Percentiles rank a stretch among this genome's conserved stretches.
Evolutionary conservation across 2,113 vertebrate genomes (phyloP).

Genomic region (Trematomus loennbergii): DNA sequence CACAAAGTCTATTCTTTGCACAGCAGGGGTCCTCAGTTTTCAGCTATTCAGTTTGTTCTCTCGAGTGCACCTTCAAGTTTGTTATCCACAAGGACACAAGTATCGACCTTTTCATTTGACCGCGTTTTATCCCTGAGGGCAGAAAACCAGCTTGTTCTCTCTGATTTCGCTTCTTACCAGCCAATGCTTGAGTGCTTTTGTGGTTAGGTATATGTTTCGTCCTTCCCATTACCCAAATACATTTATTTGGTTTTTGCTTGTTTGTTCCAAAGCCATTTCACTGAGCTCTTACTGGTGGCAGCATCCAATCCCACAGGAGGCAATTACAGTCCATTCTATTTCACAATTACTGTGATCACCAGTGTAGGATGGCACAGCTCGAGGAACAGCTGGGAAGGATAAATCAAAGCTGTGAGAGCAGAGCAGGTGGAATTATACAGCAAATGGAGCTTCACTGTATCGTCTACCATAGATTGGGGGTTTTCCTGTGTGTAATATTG

Average conservation of each 20-base stretch:
- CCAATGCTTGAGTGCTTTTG: constrained; percentile 21
- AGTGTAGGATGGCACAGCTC: constrained; percentile 42
- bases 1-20: constrained; percentile 29
- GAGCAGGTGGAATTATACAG: constrained; percentile 55
- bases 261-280: constrained; percentile 45
- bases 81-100: constrained; percentile 27
- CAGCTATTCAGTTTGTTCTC: not conserved
- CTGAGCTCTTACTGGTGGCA: constrained; percentile 40
- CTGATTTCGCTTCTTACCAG: constrained; percentile 12
- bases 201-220: constrained; percentile 35
- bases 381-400: constrained; percentile 65
- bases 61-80: constrained; percentile 5
- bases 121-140: not conserved
- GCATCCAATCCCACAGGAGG: constrained; percentile 58
- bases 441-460: constrained; percentile 12
- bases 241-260: constrained; percentile 47
- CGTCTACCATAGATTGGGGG: constrained; percentile 16
- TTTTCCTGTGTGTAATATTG: constrained; percentile 13
- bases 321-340: constrained; percentile 68
- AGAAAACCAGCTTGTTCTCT: constrained; percentile 15
- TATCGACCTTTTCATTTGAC: constrained; percentile 13
- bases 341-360: constrained; percentile 67
- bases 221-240: constrained; percentile 19
- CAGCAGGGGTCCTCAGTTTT: constrained; percentile 39
- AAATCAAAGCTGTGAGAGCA: constrained; percentile 66